phyloP scores from a whole-genome alignment of 2,113 vertebrate species.

The Charadrius vociferus region DNA sequence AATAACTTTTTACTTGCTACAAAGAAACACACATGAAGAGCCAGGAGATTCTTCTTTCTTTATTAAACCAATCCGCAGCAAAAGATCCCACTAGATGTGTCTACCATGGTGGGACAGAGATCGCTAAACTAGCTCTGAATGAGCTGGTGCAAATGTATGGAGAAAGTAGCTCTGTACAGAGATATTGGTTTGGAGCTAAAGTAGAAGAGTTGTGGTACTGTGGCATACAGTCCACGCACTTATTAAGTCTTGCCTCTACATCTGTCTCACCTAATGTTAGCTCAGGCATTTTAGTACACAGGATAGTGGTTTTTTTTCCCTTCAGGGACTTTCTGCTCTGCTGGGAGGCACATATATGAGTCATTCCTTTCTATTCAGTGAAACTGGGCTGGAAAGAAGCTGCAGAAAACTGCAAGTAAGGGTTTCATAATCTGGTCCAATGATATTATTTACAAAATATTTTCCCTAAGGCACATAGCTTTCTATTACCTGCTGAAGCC shows the following conservation, averaged over 20 bases:
- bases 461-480: neutral
- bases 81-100: neutral
- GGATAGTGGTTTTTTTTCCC: neutral
- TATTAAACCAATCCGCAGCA: neutral
- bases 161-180: neutral
- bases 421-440: neutral
- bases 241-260: neutral
- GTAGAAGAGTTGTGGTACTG: neutral
- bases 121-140: neutral
- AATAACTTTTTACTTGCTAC: neutral
- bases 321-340: neutral
- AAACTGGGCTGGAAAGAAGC: neutral
- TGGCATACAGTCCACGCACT: neutral
- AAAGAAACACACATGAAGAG: neutral
- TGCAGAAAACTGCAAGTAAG: neutral
- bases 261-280: neutral
- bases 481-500: neutral
- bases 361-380: neutral
- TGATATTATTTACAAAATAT: neutral
- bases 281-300: neutral
- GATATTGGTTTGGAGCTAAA: neutral
- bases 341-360: accelerated
- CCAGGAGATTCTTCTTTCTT: neutral
- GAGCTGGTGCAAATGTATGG: neutral
- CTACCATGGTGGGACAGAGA: neutral